Base-by-base conservation (phyloP, 2,888 invertebrate species). In the Lasioglossum calceatum region DNA sequence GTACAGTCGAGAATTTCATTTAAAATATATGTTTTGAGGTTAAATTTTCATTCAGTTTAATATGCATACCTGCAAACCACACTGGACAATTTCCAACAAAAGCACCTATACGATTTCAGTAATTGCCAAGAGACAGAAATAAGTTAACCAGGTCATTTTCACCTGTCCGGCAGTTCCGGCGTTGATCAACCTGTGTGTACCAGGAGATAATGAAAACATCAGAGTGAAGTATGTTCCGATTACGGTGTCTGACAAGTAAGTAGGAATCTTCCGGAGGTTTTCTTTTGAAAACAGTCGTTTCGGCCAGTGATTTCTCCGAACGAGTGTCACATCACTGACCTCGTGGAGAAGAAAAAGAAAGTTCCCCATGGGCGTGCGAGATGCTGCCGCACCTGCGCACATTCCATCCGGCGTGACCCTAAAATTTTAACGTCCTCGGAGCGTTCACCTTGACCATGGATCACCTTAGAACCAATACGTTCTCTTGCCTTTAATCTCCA, bases 341-440 rank as follows among this genome's bases (percentile, higher is more conserved):
- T 88, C 82, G 81, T 86, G 86, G 82, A 86, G 92, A 93, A 91
- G 92, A 92, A 92, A 92, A 94, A 93, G 93, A 94, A 93, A 94
- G 94, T 92, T 89, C 83, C 82, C 75, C 82, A 85, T 91, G 89
- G 87, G 87, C 50, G 50, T 85, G 76, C 61, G 81, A 87, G 93
- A 92, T 91, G 93, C 90, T 92, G 93, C 91, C 94, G 93, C 94
- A 94, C 94, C 94, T 94, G 94, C 93, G 91, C 89, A 92, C 94
- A 94, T 94, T 94, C 95, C 94, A 85, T 90, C 92, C 93, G 85
- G 86, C 91, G 90, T 94, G 94, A 95, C 93, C 93, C 92, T 92
- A 93, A 94, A 94, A 93, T 91, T 91, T 88, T 89, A 91, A 91
- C 87, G 87, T 87, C 86, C 75, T 83, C 76, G 87, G 87, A 87